These are phyloP conservation scores for Endotricha flammealis DNA, from an alignment of 2,888 invertebrate species.

Conservation along the genomic window DNA sequence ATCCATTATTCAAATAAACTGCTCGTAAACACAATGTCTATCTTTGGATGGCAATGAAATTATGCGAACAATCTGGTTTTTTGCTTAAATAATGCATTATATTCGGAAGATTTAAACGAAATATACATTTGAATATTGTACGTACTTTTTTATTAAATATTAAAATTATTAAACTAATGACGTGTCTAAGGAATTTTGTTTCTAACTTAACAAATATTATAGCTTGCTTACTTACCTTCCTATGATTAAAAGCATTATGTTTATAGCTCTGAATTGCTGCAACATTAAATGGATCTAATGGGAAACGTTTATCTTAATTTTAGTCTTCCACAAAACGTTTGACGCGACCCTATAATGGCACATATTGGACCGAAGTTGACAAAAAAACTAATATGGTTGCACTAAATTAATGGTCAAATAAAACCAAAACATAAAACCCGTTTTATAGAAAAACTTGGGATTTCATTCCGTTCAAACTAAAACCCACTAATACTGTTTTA, in stretches of 20 bases:
- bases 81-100: neutral
- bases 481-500: constrained; percentile 7
- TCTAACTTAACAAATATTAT: constrained; percentile 38
- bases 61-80: constrained; percentile 7
- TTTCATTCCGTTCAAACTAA: constrained; percentile 4
- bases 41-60: constrained; percentile 6
- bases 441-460: neutral
- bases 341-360: constrained; percentile 51
- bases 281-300: constrained; percentile 69
- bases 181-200: constrained; percentile 29
- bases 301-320: constrained; percentile 72
- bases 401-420: constrained; percentile 1
- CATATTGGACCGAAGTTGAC: constrained; percentile 33
- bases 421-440: neutral
- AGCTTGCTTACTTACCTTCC: constrained; percentile 39
- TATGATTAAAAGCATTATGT: constrained; percentile 71
- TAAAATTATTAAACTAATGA: neutral
- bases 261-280: constrained; percentile 65
- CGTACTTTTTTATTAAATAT: too few relatives aligned
- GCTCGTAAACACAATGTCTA: constrained; percentile 11
- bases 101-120: neutral
- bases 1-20: constrained; percentile 12
- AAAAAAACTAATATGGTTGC: constrained; percentile 26
- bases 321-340: constrained; percentile 65
- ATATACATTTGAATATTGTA: too few relatives aligned